Conservation (phyloP, 2,888 invertebrate genomes). For the Ischnura elegans region DNA sequence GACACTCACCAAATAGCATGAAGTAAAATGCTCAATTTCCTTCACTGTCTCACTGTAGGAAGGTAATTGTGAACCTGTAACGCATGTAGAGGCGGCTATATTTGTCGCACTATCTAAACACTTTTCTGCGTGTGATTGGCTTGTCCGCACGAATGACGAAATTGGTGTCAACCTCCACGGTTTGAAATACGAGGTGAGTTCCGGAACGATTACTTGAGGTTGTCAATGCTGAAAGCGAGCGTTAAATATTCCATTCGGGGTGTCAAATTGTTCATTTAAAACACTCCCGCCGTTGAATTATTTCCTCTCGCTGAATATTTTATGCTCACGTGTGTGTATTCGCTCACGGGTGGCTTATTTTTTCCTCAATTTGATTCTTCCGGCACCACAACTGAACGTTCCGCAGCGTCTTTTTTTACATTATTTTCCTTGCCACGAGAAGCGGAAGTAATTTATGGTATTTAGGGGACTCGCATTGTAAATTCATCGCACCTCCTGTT, state of each 20-base stretch:
- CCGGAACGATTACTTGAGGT: neutral
- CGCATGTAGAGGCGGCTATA: neutral
- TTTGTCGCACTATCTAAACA: neutral
- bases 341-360: neutral
- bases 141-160: neutral
- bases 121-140: neutral
- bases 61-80: conserved; percentile 4
- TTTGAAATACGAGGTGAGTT: neutral
- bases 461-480: neutral
- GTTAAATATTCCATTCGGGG: neutral
- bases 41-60: neutral
- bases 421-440: neutral
- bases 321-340: neutral
- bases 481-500: neutral
- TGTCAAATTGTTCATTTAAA: neutral
- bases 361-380: neutral
- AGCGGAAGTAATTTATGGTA: neutral
- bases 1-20: no score
- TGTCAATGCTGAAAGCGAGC: neutral
- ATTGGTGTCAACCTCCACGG: neutral
- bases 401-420: neutral
- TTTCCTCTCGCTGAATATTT: neutral
- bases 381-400: neutral
- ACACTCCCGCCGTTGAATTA: neutral
- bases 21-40: no score